Conservation (phyloP, 1,140 invertebrate genomes). For the Spodoptera frugiperda region DNA sequence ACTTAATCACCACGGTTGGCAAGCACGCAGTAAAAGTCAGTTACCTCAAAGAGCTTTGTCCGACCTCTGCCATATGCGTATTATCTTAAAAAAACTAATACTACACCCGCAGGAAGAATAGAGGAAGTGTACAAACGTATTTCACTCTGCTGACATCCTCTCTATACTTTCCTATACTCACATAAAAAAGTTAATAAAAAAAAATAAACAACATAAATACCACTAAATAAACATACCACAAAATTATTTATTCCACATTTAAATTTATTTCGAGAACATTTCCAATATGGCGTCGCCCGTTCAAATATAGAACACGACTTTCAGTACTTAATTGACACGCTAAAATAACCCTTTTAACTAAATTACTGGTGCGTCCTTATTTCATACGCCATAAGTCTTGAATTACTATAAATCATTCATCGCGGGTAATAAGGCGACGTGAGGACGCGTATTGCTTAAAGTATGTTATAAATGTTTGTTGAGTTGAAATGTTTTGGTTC, state of each 20-base stretch:
- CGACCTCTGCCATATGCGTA: no score
- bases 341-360: slow-evolving; percentile 50
- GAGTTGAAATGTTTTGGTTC: no score
- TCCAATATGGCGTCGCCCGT: slow-evolving; percentile 1
- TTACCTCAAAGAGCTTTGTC: no score
- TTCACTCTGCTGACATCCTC: no score
- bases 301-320: slow-evolving; percentile 21
- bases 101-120: no score
- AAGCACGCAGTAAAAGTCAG: no score
- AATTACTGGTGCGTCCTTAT: slow-evolving; percentile 51
- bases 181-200: not conserved
- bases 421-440: slow-evolving; percentile 53
- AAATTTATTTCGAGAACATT: not conserved
- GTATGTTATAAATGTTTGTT: not conserved
- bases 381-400: slow-evolving; percentile 54
- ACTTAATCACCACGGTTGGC: no score
- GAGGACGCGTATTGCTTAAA: slow-evolving; percentile 32
- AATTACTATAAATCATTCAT: slow-evolving; percentile 60
- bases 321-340: slow-evolving; percentile 46
- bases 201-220: not conserved
- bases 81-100: no score
- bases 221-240: slow-evolving; percentile 4
- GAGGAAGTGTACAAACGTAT: no score
- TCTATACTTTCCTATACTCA: no score
- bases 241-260: slow-evolving; percentile 7